phyloP scores from a whole-genome alignment of 1,140 invertebrate species.

The Macrosteles quadrilineatus region DNA sequence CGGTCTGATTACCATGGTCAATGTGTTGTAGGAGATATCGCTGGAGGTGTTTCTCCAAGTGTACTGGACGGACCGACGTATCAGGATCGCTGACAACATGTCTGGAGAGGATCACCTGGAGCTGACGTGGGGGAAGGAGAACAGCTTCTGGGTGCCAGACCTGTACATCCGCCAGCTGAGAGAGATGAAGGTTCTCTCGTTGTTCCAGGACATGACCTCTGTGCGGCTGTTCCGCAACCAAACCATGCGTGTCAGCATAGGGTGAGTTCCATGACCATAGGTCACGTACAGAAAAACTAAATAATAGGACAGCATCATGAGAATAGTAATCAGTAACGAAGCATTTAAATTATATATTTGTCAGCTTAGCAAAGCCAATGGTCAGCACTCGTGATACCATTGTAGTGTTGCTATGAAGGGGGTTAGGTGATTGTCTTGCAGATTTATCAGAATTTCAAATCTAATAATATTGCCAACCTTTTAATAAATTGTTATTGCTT shows the following conservation, averaged over 20 bases:
- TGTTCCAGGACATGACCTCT: slow-evolving; percentile 61
- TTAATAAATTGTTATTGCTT: too few relatives aligned
- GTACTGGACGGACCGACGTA: slow-evolving; percentile 57
- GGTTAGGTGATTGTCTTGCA: too few relatives aligned
- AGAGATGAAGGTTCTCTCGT: slow-evolving; percentile 58
- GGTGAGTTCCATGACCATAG: slow-evolving; percentile 51
- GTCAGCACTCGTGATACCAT: too few relatives aligned
- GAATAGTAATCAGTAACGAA: too few relatives aligned
- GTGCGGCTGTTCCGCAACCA: slow-evolving; percentile 58
- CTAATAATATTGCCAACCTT: too few relatives aligned
- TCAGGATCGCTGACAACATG: slow-evolving; percentile 51
- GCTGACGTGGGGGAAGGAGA: slow-evolving; percentile 45
- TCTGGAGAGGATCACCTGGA: slow-evolving; percentile 42
- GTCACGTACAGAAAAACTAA: too few relatives aligned
- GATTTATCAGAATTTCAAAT: too few relatives aligned
- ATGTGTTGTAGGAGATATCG: slow-evolving; percentile 60
- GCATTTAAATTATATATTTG: too few relatives aligned
- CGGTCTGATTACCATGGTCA: too few relatives aligned
- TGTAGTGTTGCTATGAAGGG: too few relatives aligned
- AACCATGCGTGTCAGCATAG: slow-evolving; percentile 60
- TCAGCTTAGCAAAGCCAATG: too few relatives aligned
- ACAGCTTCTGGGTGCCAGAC: slow-evolving; percentile 56
- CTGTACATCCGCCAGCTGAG: slow-evolving; percentile 62
- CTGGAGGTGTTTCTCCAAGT: slow-evolving; percentile 62
- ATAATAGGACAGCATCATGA: too few relatives aligned